Evolutionary conservation across 2,113 vertebrate species (phyloP).

Genomic region (Stegastes partitus): DNA sequence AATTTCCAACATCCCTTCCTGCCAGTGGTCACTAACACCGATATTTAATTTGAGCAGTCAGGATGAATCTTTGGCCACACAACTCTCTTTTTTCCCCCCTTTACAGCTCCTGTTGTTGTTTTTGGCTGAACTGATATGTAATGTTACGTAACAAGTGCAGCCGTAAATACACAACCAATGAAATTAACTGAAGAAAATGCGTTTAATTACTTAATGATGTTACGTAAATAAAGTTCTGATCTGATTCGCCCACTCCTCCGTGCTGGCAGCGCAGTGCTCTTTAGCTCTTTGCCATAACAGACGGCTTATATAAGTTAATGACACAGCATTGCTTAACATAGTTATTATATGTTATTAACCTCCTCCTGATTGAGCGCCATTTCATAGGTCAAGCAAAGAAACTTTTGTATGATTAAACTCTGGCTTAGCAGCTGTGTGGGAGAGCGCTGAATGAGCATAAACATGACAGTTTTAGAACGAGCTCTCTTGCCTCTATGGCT

Average conservation of each 20-base stretch:
- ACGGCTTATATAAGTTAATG: constrained; percentile 19
- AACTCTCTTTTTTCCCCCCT: neutral
- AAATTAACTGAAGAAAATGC: neutral
- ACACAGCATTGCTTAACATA: neutral
- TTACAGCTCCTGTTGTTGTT: neutral
- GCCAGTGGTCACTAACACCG: neutral
- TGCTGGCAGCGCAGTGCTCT: neutral
- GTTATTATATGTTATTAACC: constrained; percentile 44
- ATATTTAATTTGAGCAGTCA: neutral
- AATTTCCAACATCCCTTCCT: neutral
- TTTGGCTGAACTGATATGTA: neutral
- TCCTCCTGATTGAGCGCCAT: constrained; percentile 16
- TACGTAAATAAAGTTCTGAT: constrained; percentile 4
- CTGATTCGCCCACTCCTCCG: neutral
- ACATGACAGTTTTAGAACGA: constrained; percentile 70
- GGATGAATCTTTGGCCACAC: neutral
- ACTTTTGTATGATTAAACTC: constrained; percentile 52
- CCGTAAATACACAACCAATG: neutral
- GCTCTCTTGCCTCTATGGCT: constrained; percentile 43
- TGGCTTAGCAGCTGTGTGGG: constrained; percentile 50
- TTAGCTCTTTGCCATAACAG: constrained; percentile 5
- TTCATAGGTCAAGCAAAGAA: constrained; percentile 58
- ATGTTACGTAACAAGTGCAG: neutral
- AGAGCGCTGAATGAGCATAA: constrained; percentile 61
- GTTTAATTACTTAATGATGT: constrained; percentile 11